These are phyloP conservation scores for Actinostola sp. DNA, from an alignment of 92 coral and sea anemone genomes.

Conservation along the genomic window DNA sequence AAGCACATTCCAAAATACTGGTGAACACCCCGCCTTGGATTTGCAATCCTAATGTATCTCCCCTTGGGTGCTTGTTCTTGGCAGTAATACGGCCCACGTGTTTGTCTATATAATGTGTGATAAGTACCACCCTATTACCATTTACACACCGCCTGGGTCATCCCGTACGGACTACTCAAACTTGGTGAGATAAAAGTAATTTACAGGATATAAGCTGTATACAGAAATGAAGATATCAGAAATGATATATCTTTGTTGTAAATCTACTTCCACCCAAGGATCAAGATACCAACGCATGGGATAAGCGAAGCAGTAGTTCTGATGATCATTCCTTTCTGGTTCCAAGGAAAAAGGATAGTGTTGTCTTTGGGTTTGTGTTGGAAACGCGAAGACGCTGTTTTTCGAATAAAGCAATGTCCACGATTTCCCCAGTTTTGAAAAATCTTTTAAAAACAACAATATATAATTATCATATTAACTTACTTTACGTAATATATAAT, in stretches of 20 bases:
- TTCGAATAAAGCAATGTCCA: slow-evolving; percentile 14
- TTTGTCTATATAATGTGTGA: not conserved
- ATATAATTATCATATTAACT: too few species aligned
- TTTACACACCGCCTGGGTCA: not conserved
- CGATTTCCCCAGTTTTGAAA: slow-evolving; percentile 16
- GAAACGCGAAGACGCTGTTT: not conserved
- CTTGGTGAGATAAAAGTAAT: not conserved
- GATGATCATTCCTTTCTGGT: not conserved
- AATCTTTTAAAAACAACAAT: slow-evolving; percentile 6
- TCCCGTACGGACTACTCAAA: slow-evolving; percentile 4
- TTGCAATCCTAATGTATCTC: slow-evolving; percentile 7
- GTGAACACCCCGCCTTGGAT: too few species aligned
- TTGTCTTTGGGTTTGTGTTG: not conserved
- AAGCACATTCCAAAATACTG: slow-evolving; percentile 14
- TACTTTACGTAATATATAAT: too few species aligned
- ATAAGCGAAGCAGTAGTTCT: not conserved
- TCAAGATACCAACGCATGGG: not conserved
- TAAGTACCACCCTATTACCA: slow-evolving; percentile 1
- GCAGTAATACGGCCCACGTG: slow-evolving; percentile 10
- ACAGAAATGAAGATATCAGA: slow-evolving; percentile 30
- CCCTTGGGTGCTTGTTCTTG: slow-evolving; percentile 10
- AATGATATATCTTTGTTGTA: slow-evolving; percentile 5
- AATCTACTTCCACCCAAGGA: slow-evolving; percentile 24
- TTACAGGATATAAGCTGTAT: not conserved
- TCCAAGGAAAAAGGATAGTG: not conserved